Evolutionary conservation across 2,888 invertebrate genomes (phyloP), one percentile per base, ranked within the genome.

Genomic region (Sinotaia quadrata): DNA sequence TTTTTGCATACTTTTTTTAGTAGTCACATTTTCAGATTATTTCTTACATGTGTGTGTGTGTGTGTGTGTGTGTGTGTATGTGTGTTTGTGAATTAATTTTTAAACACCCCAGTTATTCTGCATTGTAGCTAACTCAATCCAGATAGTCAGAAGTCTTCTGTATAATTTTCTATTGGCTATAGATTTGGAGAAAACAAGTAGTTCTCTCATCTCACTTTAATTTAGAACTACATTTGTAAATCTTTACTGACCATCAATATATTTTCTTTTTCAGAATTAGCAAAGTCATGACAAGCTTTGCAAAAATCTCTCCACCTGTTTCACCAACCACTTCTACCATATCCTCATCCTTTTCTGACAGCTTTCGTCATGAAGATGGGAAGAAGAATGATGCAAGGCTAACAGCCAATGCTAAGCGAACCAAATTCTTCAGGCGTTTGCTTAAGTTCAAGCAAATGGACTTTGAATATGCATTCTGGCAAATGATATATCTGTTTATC

Each of bases 401-500:
- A 12, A 93, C 94, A 69, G 96, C 96, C 2, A 93, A 95, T 51
- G 93, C 94, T 52, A 96, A 97, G 68, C 73, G 87, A 74, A 80
- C 82, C 49, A 87, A 86, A 73, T 87, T 96, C 89, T 89, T 97
- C 62, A 90, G 94, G 77, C 91, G 86, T 21, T 69, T 87, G 29
- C 78, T 87, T 71, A 94, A 95, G 88, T 96, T 97, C 86, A 92
- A 95, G 84, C 98, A 98, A 90, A 99, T 99, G 98, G 98, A 99
- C 89, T 99, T 99, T 90, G 97, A 99, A 88, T 98, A 97, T 90
- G 98, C 98, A 0, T 90, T 94, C n/a, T 99, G 98, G 98, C 98
- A 99, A 91, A 98, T 98, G 96, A 89, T 97, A 0, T 97, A 97
- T 88, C 90, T 99, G 74, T 95, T 99, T 85, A 91, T 94, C 68